Base-by-base conservation (phyloP, 92 coral and sea anemone species). In the Pocillopora grandis region DNA sequence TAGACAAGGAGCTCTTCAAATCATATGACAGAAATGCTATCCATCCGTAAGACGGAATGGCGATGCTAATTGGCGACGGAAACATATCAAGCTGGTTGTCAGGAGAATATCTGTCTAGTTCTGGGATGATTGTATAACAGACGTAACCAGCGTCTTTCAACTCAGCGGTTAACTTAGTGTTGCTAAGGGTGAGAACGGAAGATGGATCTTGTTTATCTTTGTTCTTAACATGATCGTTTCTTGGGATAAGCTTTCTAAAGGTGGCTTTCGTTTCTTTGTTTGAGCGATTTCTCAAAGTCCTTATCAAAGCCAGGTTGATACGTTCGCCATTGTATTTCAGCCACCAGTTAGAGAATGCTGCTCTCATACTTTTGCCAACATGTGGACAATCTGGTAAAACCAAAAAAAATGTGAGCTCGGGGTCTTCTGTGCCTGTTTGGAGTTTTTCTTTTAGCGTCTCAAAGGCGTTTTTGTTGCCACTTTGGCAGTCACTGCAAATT, bases 341-440 rank as follows among this genome's bases (percentile, higher is more conserved):
- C 70, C 70, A 3, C 70, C 70, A 65, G 64, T 90, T 90, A 3
- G 89, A 59, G 48, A 90, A 90, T 3, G 86, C 88, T 12, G 91
- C 91, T 57, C 87, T 90, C 58, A 84, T 79, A 56, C 91, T 84
- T 79, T 90, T 87, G 5, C 91, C 91, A 57, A 90, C 91, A 78
- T 83, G 93, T 2, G 91, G 93, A 35, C 89, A 90, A 67, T 87
- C 93, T 10, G 93, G 93, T 27, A 87, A 78, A 20, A 87, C 33
- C 19, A 58, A 86, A 37, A 90, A 77, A 31, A 75, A 72, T n/a
- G 55, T 79, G 37, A n/a, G n/a, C n/a, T n/a, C n/a, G n/a, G n/a
- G n/a, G n/a, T n/a, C n/a, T n/a, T n/a, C n/a, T n/a, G n/a, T n/a
- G n/a, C n/a, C n/a, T n/a, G n/a, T n/a, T n/a, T n/a, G 31, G 31